phyloP scores from a whole-genome alignment of 2,888 invertebrate genomes.

The Caradrina clavipalpis region DNA sequence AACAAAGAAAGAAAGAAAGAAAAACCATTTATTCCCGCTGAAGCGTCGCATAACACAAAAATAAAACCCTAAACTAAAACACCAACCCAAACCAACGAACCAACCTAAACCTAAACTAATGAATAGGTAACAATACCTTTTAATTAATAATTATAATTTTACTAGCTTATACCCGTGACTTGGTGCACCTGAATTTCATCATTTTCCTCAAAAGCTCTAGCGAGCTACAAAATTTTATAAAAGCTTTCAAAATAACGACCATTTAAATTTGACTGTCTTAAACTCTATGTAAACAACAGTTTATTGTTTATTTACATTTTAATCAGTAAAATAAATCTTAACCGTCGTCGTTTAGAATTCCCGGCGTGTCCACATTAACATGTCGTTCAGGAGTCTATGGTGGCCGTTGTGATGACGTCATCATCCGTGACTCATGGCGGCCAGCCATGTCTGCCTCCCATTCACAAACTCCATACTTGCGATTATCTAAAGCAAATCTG shows the following conservation, averaged over 20 bases:
- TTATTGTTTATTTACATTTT: conserved; percentile 29
- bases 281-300: neutral
- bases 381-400: conserved; percentile 55
- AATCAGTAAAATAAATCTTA: conserved; percentile 36
- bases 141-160: too few relatives aligned
- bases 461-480: conserved; percentile 65
- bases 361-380: conserved; percentile 51
- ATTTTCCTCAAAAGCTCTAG: too few relatives aligned
- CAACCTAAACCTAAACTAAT: too few relatives aligned
- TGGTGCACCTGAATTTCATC: too few relatives aligned
- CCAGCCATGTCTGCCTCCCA: conserved; percentile 69
- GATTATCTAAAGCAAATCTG: conserved; percentile 50
- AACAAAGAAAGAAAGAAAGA: too few relatives aligned
- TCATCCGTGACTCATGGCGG: conserved; percentile 63
- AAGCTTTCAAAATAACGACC: conserved; percentile 10
- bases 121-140: too few relatives aligned
- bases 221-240: conserved; percentile 6
- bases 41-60: too few relatives aligned
- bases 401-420: conserved; percentile 69
- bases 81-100: too few relatives aligned
- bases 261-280: conserved; percentile 9
- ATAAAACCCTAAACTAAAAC: too few relatives aligned
- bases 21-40: too few relatives aligned
- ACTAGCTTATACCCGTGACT: too few relatives aligned
- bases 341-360: conserved; percentile 38